Evolutionary conservation across 2,888 invertebrate genomes (phyloP), one percentile per base, ranked within the genome.

Genomic region (Lottia scabra): DNA sequence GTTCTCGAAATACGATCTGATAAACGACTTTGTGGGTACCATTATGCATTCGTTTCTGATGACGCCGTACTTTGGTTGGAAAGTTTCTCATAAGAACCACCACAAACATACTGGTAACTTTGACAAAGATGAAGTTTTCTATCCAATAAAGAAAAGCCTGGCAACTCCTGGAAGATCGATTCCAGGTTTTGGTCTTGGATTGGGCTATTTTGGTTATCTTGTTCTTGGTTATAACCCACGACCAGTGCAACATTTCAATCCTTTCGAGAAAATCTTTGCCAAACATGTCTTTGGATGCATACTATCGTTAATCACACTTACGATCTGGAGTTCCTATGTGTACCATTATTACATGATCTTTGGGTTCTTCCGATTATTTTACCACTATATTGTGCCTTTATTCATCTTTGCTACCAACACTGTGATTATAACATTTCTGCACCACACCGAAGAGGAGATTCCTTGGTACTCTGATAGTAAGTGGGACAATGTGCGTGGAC

Each of bases 81-180:
- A 86, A 75, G 73, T 87, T 15, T 81, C 85, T 2, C 87, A 87
- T 71, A 70, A 76, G 46, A 77, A 81, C 65, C 87, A 87, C 69
- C 87, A 87, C 75, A 82, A 84, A 67, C 76, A 81, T 71, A 87
- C 83, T n/a, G 83, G 82, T 15, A 86, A 87, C 74, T 78, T 86
- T 15, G 86, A 87, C 79, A 86, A 85, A 56, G 87, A 86, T 63
- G 86, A 84, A 46, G 83, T 84, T 23, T 87, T 86, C 74, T 87
- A 87, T 74, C 87, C 87, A 2, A 76, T 83, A 3, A 66, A 81
- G 19, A 69, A 80, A 16, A 68, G 72, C 16, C 2, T 75, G 63
- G 65, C 72, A 69, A 78, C 73, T 23, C 77, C 75, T 15, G 73
- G 75, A 5, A 46, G 38, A 1, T 75, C 75, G 43, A 23, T 75